Evolutionary conservation across 2,113 vertebrate genomes (phyloP).

Genomic region (Dipodomys stephensi): DNA sequence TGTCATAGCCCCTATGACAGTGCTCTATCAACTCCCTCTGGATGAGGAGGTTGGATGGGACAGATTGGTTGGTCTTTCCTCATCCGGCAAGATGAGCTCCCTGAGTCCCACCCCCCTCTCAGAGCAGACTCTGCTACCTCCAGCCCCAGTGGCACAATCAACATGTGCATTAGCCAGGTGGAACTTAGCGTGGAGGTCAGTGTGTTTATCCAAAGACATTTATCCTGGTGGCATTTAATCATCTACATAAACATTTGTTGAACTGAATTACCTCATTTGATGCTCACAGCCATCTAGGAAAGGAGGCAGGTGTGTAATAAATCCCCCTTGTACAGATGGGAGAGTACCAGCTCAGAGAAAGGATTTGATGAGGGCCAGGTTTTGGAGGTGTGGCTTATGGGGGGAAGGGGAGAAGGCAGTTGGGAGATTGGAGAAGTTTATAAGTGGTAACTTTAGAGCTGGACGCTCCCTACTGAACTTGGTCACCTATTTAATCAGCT

Average conservation of each 20-base stretch:
- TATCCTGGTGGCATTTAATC: background rate
- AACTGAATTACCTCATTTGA: conserved; percentile 10
- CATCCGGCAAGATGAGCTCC: background rate
- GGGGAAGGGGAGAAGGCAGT: no score
- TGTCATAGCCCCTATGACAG: background rate
- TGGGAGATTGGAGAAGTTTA: background rate
- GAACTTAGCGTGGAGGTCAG: background rate
- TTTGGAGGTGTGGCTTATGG: background rate
- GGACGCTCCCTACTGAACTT: background rate
- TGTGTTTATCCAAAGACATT: background rate
- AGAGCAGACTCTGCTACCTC: background rate
- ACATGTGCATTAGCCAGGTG: background rate
- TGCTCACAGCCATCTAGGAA: background rate
- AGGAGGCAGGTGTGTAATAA: background rate
- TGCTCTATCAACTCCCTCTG: background rate
- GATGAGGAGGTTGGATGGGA: background rate
- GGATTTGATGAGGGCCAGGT: background rate
- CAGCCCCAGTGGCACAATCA: background rate
- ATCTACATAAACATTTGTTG: conserved; percentile 34
- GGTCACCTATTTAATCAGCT: background rate
- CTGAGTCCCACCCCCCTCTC: background rate
- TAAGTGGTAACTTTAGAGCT: background rate
- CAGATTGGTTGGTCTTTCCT: background rate
- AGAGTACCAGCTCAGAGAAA: background rate
- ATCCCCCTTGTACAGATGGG: background rate